phyloP scores from a whole-genome alignment of 1,140 invertebrate genomes.

The Parapsyche elsis region DNA sequence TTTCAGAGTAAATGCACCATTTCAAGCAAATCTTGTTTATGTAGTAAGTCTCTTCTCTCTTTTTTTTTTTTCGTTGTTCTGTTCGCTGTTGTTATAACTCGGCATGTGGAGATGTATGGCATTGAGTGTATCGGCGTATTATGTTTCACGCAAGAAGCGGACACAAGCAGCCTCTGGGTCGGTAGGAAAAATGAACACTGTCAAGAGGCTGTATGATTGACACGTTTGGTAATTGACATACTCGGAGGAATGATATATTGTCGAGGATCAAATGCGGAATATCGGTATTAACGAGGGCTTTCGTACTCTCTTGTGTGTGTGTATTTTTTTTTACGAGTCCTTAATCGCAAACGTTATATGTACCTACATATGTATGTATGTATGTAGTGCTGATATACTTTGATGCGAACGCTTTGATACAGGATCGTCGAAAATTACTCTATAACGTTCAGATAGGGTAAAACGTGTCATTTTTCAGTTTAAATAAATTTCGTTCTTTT shows the following conservation, averaged over 20 bases:
- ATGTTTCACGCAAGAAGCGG: slow-evolving; percentile 49
- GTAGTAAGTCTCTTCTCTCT: slow-evolving; percentile 9
- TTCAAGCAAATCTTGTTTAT: slow-evolving; percentile 48
- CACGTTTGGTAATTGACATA: slow-evolving; percentile 54
- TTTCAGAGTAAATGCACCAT: slow-evolving; percentile 48
- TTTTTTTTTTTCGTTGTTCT: not conserved
- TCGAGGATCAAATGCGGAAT: slow-evolving; percentile 44
- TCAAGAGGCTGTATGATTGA: slow-evolving; percentile 51
- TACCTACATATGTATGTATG: not conserved
- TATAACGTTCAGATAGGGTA: not conserved
- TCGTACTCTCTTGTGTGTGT: not conserved
- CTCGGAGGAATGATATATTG: slow-evolving; percentile 51
- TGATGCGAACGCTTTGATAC: too few relatives aligned
- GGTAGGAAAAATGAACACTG: slow-evolving; percentile 43
- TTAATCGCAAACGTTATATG: too few relatives aligned
- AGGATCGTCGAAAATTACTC: too few relatives aligned
- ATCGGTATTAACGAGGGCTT: slow-evolving; percentile 26
- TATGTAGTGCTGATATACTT: too few relatives aligned
- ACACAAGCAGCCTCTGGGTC: slow-evolving; percentile 41
- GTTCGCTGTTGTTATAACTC: too few relatives aligned
- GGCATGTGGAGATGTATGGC: not conserved
- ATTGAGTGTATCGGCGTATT: slow-evolving; percentile 35
- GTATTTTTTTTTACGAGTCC: not conserved
- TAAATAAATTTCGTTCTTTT: not conserved
- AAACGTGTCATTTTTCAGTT: not conserved